Conservation (phyloP, 2,113 vertebrate species). For the Hirundichthys speculiger region DNA sequence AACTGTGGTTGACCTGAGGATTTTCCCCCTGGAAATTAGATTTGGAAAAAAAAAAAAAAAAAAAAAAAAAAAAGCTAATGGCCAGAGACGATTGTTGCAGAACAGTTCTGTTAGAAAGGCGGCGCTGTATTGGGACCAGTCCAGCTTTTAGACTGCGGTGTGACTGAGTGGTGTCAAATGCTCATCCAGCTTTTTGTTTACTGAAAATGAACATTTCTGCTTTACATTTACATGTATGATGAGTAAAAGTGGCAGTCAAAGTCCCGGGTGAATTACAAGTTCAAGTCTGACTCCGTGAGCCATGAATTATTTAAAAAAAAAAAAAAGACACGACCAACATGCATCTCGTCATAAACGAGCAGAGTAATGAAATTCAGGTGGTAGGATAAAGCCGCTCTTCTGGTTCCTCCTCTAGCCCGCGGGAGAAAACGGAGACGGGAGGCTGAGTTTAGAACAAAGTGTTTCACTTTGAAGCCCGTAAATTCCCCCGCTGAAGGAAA, state of each 20-base stretch:
- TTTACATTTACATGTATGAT: background rate
- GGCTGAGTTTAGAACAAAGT: conserved; percentile 47
- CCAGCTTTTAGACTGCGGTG: background rate
- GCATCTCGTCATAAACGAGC: conserved; percentile 40
- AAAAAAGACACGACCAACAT: conserved; percentile 44
- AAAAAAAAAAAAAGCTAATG: too few relatives aligned
- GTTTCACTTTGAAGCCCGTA: conserved; percentile 46
- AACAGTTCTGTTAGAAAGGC: rapidly evolving
- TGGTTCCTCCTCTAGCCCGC: conserved; percentile 22
- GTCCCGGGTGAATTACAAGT: conserved; percentile 5
- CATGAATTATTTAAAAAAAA: conserved; percentile 20
- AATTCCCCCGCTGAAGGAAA: conserved; percentile 43
- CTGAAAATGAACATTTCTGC: too few relatives aligned
- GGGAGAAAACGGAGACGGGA: conserved; percentile 43
- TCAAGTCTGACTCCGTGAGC: conserved; percentile 35
- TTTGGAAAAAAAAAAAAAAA: too few relatives aligned
- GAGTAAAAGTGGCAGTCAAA: background rate
- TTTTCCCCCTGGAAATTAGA: too few relatives aligned
- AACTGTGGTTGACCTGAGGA: background rate
- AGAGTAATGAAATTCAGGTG: conserved; percentile 66
- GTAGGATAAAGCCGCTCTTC: conserved; percentile 21
- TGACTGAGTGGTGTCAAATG: background rate
- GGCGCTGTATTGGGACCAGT: background rate
- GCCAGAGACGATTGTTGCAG: too few relatives aligned
- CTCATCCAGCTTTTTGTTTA: too few relatives aligned